These are phyloP conservation scores for Grammomys surdaster DNA, from an alignment of 2,113 vertebrate genomes.

Conservation along the genomic window DNA sequence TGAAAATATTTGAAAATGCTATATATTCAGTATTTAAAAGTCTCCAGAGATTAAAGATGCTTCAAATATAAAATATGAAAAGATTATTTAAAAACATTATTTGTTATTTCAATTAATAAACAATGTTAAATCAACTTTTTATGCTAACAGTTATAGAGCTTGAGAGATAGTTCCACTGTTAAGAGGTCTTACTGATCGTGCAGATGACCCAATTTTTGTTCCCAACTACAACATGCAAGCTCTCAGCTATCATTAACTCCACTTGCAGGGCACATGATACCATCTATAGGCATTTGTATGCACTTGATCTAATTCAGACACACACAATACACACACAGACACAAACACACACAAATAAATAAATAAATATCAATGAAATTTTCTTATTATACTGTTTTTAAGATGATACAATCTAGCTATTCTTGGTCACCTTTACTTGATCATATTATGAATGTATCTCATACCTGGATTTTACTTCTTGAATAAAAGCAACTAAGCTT, in stretches of 20 bases:
- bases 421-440: background rate
- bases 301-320: background rate
- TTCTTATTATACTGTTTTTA: constrained; percentile 37
- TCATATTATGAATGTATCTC: constrained; percentile 3
- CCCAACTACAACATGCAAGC: background rate
- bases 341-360: background rate
- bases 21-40: background rate
- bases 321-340: background rate
- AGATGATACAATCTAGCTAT: constrained; percentile 13
- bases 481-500: background rate
- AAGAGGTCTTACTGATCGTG: background rate
- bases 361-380: background rate
- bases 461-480: background rate
- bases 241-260: background rate
- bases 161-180: background rate
- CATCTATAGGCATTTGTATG: background rate
- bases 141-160: background rate
- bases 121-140: background rate
- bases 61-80: constrained; percentile 39
- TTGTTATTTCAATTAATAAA: background rate
- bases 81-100: background rate
- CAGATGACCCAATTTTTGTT: background rate
- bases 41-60: background rate
- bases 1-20: background rate
- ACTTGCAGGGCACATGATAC: background rate